Base-by-base conservation (phyloP, 2,797 vertebrate species). In the Margarornis squamiger region DNA sequence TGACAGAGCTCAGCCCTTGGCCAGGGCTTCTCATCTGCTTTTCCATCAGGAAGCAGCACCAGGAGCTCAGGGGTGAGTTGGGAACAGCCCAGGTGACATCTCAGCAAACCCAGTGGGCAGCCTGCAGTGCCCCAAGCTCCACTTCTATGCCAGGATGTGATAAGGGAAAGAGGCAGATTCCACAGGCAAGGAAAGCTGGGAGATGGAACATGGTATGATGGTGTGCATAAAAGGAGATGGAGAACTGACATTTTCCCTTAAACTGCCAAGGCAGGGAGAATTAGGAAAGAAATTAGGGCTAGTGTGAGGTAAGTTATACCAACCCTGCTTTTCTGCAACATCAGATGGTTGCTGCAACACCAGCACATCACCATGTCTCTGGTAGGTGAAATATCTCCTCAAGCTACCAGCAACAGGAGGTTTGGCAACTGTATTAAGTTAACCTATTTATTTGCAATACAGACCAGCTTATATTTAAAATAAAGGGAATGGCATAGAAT, bases 61-160 rank as follows among this genome's bases (percentile, higher is more conserved):
- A 68, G 4, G 4, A 66, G 90, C 36, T 70, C 34, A 9, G 45
- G 46, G 49, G 19, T 51, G 48, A 27, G 45, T 0, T 45, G 27
- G 52, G 70, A 83, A 67, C 0, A 74, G 78, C 73, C 63, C 55
- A 62, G 76, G 57, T 0, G 6, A 55, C 73, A 79, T 30, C 88
- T 71, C 19, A 7, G 71, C 59, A 70, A 76, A 49, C 21, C 27
- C 57, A 73, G 49, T 1, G 1, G 48, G 62, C 45, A 86, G 62
- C 27, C 67, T 65, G 38, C 54, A 61, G 36, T n/a, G 22, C 14
- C 71, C 38, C 34, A 12, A 3, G 10, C 51, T 77, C 39, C 36
- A 4, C 46, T 70, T n/a, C 7, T 13, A 59, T 2, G 20, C 43
- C 8, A 5, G 36, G 23, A 27, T 58, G 23, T 1, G 1, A 7